phyloP scores from a whole-genome alignment of 2,888 invertebrate genomes.

The Macaria notata region DNA sequence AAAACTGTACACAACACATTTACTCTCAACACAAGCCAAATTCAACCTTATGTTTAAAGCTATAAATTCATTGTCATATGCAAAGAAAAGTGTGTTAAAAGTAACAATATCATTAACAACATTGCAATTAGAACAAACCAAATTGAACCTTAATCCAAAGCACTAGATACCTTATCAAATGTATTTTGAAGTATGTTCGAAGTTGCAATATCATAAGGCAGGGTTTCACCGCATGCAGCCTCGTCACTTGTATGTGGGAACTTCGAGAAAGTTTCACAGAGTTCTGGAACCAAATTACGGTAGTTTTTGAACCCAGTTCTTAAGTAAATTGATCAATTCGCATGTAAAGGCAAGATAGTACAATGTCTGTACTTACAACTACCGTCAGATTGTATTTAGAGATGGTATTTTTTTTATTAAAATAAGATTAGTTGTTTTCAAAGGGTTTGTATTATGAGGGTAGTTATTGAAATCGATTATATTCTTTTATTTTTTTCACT shows the following conservation, averaged over 20 bases:
- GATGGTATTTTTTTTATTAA: too few species aligned
- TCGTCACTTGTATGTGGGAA: constrained; percentile 37
- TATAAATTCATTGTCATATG: constrained; percentile 6
- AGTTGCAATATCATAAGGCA: constrained; percentile 41
- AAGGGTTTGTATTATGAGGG: too few species aligned
- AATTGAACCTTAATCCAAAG: constrained; percentile 7
- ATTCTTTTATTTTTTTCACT: too few species aligned
- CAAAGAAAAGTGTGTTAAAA: background rate
- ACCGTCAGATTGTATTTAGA: too few species aligned
- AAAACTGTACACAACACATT: constrained; percentile 25
- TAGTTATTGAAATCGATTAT: too few species aligned
- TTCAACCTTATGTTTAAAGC: background rate
- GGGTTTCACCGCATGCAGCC: constrained; percentile 36
- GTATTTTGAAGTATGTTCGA: constrained; percentile 18
- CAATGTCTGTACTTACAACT: too few species aligned
- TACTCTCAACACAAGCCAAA: constrained; percentile 1
- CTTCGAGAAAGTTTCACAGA: constrained; percentile 39
- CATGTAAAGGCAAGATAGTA: background rate
- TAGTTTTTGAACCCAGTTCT: constrained; percentile 29
- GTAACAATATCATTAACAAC: background rate
- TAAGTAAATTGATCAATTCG: constrained; percentile 12
- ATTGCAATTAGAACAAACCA: constrained; percentile 1
- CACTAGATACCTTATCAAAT: constrained; percentile 17
- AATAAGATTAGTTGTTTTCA: too few species aligned
- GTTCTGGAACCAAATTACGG: constrained; percentile 30